Evolutionary conservation across 2,113 vertebrate species (phyloP), one percentile per base, ranked within the genome.

Genomic region (Chloroceryle aenea): DNA sequence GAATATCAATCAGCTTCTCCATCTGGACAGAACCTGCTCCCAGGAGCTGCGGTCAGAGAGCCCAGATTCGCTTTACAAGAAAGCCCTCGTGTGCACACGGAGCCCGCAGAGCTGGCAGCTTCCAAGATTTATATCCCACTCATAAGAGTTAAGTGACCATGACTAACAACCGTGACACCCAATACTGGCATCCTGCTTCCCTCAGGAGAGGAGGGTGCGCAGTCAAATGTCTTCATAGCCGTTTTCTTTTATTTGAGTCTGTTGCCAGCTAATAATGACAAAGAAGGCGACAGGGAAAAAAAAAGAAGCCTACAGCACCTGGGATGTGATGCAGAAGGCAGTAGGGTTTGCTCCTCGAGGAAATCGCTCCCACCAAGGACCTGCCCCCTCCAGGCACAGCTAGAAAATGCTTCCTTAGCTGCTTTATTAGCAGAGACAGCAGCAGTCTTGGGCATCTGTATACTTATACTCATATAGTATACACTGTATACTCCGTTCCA

Each of bases 141-240:
- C 72, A 34, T 19, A 20, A 14, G 56, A 77, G 56, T 48, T 50
- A 55, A 79, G 61, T 10, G 52, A 78, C 52, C 1, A 0, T 25
- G 14, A 74, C 61, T 58, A 85, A 92, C 20, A 43, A 21, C 36
- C 1, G 1, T 34, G 36, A 79, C 36, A 53, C 26, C 45, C 2
- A 16, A 75, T 18, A 47, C 0, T 0, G 18, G 26, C 3, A 17
- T 20, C 0, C 0, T 3, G 3, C 53, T 69, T 19, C 36, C 50
- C 42, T 58, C 50, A 20, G 7, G 14, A 66, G 10, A 74, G 19
- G 2, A 69, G 9, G 0, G 7, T 3, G 3, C 22, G 25, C 40
- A 61, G 14, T 9, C 74, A 34, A 34, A 18, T 8, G 6, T 20
- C 52, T 68, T 59, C 34, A 8, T 9, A 38, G 18, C 22, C 26